Evolutionary conservation across 1,140 invertebrate species (phyloP), one percentile per base, ranked within the genome.

Genomic region (Tetranychus urticae): DNA sequence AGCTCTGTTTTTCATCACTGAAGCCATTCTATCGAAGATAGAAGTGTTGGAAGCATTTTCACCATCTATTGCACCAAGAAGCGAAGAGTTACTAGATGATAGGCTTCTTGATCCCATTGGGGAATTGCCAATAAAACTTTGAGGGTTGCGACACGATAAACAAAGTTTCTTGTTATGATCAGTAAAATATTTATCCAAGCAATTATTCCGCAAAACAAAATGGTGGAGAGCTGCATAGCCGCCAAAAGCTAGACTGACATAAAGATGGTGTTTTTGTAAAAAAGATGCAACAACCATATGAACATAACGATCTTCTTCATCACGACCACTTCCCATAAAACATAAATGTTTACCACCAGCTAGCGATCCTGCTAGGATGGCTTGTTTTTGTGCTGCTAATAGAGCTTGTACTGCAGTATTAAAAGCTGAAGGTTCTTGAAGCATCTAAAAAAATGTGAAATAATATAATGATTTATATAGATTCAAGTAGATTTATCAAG

Each of bases 281-380:
- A 98, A 97, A 61, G 88, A 89, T 8, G 92, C 88, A 10, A 97
- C 86, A 36, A 97, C 91, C 94, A 98, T 98, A 69, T 96, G 85
- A 4, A 93, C 88, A 71, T 92, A 93, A 69, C 86, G 86, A 72
- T 97, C 93, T 74, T 96, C 91, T 70, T 94, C 88, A 68, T 88
- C 83, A 42, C 87, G 78, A 2, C 93, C 93, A 67, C 88, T 93
- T 57, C 94, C 94, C 66, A 97, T 80, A 72, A 98, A 97, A 71
- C 92, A 97, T 56, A 97, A 76, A 73, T 98, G 93, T 74, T 97
- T 88, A 35, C 91, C 91, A 61, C 86, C 88, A 35, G 89, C 88
- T 64, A 83, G 78, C 0, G 88, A 89, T 42, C 86, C 84, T 59
- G 86, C 84, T 56, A 83, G 83, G 46, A 94, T 76, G 2, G 90